Conservation (phyloP, 2,888 invertebrate genomes). For the Aspidapion aeneum region DNA sequence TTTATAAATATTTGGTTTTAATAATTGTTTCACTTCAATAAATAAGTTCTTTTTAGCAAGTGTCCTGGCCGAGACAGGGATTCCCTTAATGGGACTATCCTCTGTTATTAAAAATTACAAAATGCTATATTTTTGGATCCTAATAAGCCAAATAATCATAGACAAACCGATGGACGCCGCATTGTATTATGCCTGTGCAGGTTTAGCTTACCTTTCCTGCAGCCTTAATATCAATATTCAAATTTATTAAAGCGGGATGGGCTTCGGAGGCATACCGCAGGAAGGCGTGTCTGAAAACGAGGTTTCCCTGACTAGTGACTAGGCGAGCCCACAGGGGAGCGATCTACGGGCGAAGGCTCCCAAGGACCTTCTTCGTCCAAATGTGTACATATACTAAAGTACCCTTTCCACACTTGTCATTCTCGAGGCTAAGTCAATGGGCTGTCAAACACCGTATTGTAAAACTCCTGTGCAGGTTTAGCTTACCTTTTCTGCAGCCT, state of each 20-base stretch:
- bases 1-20: too few species aligned
- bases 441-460: too few species aligned
- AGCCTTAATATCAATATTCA: conserved; percentile 60
- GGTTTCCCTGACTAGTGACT: conserved; percentile 55
- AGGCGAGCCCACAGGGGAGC: conserved; percentile 61
- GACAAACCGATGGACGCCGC: too few species aligned
- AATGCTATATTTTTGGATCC: too few species aligned
- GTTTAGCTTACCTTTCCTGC: conserved; percentile 65
- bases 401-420: conserved; percentile 82
- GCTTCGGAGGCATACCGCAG: conserved; percentile 61
- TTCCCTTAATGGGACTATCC: too few species aligned
- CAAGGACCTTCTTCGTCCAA: conserved; percentile 63
- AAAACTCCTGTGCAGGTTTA: too few species aligned
- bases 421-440: conserved; percentile 67
- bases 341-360: conserved; percentile 53
- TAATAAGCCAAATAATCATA: too few species aligned
- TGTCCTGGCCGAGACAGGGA: too few species aligned
- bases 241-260: conserved; percentile 64
- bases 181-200: too few species aligned
- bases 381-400: conserved; percentile 70
- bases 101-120: too few species aligned
- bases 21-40: too few species aligned
- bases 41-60: too few species aligned
- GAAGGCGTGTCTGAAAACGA: conserved; percentile 59
- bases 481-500: conserved; percentile 63